phyloP scores from a whole-genome alignment of 2,888 invertebrate genomes.

The Drosophila fungiperda region DNA sequence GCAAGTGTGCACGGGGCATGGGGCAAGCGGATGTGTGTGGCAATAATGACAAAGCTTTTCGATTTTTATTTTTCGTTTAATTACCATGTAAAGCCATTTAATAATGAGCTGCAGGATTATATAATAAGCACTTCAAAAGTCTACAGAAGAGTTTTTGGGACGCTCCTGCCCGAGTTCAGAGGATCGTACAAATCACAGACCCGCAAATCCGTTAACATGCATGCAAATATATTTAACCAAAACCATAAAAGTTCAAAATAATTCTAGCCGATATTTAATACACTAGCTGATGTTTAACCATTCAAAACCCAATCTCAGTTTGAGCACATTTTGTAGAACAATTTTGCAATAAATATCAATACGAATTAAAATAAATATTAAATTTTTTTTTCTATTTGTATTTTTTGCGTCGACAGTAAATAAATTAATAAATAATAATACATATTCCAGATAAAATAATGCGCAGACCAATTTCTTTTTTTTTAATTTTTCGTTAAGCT shows the following conservation, averaged over 20 bases:
- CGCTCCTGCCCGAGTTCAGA: conserved; percentile 26
- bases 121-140: conserved; percentile 49
- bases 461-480: neutral
- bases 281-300: neutral
- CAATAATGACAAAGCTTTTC: conserved; percentile 44
- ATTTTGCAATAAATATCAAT: neutral
- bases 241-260: neutral
- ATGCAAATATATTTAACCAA: conserved; percentile 12
- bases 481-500: neutral
- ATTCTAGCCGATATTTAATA: neutral
- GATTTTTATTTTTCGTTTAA: conserved; percentile 33
- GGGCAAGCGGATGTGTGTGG: neutral
- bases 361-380: too few species aligned
- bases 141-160: conserved; percentile 11
- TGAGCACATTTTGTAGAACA: neutral
- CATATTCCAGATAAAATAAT: neutral
- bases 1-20: conserved; percentile 6
- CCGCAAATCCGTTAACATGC: conserved; percentile 55
- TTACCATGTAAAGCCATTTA: conserved; percentile 64
- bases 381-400: too few species aligned
- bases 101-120: conserved; percentile 68
- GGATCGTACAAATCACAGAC: conserved; percentile 54
- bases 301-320: neutral
- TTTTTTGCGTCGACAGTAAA: too few species aligned
- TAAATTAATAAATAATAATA: neutral